These are phyloP conservation scores for Corythornis cristatus DNA, from an alignment of 2,113 vertebrate genomes.

Conservation along the genomic window DNA sequence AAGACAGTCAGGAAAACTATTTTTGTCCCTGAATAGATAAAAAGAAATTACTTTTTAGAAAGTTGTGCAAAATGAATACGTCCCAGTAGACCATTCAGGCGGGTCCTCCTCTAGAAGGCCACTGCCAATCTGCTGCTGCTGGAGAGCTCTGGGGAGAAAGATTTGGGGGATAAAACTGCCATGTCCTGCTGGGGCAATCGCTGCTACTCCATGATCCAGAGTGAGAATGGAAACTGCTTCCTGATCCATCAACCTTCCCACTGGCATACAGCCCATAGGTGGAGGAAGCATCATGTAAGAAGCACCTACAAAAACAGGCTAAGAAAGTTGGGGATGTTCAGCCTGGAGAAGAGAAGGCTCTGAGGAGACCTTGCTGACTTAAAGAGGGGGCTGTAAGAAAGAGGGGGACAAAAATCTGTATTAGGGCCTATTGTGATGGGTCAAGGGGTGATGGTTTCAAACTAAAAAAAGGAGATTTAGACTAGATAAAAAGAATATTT, in stretches of 20 bases:
- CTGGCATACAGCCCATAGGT: accelerated
- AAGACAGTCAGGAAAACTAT: conserved; percentile 26
- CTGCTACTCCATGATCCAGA: background rate
- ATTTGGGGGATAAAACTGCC: background rate
- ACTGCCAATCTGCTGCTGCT: background rate
- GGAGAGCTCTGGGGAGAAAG: background rate
- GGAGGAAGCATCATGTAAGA: background rate
- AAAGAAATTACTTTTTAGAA: conserved; percentile 33
- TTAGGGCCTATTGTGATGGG: background rate
- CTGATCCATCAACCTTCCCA: background rate
- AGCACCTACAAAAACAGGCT: background rate
- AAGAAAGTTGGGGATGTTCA: background rate
- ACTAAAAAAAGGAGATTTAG: background rate
- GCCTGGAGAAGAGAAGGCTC: background rate
- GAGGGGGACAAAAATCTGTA: background rate
- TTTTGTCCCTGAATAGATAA: conserved; percentile 37
- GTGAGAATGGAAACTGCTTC: background rate
- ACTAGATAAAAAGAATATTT: background rate
- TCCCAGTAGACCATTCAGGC: background rate
- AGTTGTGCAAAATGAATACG: background rate
- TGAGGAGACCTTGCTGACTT: background rate
- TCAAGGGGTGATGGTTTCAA: background rate
- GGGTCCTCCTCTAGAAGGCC: background rate
- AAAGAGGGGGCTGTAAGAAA: background rate
- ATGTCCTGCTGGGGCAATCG: background rate